Evolutionary conservation across 2,888 invertebrate species (phyloP).

Genomic region (Ochropacha duplaris): DNA sequence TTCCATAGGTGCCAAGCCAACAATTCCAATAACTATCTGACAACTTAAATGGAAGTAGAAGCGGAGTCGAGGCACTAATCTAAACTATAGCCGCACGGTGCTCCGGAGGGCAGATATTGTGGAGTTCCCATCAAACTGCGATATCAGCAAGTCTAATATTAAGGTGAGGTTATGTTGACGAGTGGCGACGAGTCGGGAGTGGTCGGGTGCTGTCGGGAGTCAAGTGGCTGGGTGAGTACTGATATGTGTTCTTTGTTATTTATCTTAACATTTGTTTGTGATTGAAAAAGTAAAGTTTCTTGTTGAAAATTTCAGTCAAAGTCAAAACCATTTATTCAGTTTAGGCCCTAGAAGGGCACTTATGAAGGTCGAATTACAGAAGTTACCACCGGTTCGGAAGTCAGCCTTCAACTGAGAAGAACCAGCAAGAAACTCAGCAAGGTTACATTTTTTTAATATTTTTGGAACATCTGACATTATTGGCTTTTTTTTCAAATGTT

Average conservation of each 20-base stretch:
- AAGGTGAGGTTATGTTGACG: conserved; percentile 11
- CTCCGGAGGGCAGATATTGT: conserved; percentile 39
- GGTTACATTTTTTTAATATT: too few relatives aligned
- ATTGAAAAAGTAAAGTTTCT: not conserved
- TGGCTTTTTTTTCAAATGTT: too few relatives aligned
- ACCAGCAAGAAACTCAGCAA: too few relatives aligned
- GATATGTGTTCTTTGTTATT: too few relatives aligned
- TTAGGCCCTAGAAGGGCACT: too few relatives aligned
- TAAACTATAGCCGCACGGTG: conserved; percentile 13
- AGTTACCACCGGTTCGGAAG: too few relatives aligned
- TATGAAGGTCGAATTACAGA: too few relatives aligned
- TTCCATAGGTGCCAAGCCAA: conserved; percentile 3
- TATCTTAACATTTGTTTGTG: not conserved
- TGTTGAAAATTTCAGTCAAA: not conserved
- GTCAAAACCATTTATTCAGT: too few relatives aligned
- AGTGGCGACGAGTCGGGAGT: conserved; percentile 5
- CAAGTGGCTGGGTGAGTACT: not conserved
- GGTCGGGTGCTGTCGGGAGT: not conserved
- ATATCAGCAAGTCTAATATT: conserved; percentile 49
- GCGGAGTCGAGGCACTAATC: conserved; percentile 15
- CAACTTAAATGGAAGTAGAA: conserved; percentile 20
- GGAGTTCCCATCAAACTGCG: conserved; percentile 46
- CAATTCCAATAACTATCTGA: conserved; percentile 2
- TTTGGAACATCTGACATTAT: too few relatives aligned
- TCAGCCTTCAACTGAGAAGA: too few relatives aligned